Conservation (phyloP, 2,888 invertebrate genomes). For the Bellardia bayeri region DNA sequence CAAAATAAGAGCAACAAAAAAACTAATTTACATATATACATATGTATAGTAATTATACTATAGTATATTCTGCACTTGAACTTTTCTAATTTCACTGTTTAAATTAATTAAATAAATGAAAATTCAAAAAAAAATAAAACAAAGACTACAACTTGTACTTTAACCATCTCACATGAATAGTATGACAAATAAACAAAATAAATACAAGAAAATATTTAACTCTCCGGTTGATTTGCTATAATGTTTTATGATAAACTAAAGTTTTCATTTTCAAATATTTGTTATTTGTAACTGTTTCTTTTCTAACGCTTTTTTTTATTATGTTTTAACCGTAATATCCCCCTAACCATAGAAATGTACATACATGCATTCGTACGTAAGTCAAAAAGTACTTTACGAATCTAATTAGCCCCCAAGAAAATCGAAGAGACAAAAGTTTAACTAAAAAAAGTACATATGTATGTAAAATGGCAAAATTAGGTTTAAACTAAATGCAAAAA, state of each 20-base stretch:
- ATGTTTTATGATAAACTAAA: conserved; percentile 33
- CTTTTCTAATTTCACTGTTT: conserved; percentile 44
- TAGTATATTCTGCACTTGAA: conserved; percentile 46
- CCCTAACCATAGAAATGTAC: not conserved
- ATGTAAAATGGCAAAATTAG: conserved; percentile 23
- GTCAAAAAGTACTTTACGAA: conserved; percentile 29
- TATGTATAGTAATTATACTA: conserved; percentile 27
- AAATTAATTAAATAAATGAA: not conserved
- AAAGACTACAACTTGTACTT: conserved; percentile 59
- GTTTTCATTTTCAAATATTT: conserved; percentile 1
- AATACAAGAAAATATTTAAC: not conserved
- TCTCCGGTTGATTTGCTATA: conserved; percentile 46
- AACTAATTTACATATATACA: conserved; percentile 30
- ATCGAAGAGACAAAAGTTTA: conserved; percentile 2
- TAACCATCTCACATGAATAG: conserved; percentile 34
- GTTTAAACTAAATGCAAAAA: conserved; percentile 13
- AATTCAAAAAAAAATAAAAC: conserved; percentile 19
- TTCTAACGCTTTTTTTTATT: conserved; percentile 41
- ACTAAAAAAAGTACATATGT: conserved; percentile 20
- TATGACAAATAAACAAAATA: conserved; percentile 31
- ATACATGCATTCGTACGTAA: not conserved
- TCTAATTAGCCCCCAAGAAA: not conserved
- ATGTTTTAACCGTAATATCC: conserved; percentile 21
- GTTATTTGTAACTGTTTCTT: conserved; percentile 29
- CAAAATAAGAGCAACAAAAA: not conserved